phyloP scores from a whole-genome alignment of 2,113 vertebrate species.

The Triplophysa dalaica region DNA sequence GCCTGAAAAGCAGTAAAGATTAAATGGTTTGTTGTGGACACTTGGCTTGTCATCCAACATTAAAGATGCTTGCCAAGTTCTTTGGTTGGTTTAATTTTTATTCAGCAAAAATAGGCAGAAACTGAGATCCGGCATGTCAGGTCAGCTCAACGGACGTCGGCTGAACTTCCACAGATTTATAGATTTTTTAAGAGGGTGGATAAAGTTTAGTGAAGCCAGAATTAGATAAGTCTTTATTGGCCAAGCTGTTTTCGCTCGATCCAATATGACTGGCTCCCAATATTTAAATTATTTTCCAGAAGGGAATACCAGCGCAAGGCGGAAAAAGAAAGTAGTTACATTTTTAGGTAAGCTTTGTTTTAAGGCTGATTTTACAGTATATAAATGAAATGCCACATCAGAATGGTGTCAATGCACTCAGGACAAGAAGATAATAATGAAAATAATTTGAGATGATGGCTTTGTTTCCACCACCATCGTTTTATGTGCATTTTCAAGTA shows the following conservation, averaged over 20 bases:
- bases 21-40: constrained; percentile 25
- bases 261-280: constrained; percentile 19
- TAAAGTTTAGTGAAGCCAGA: constrained; percentile 4
- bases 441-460: too few species aligned
- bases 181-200: constrained; percentile 8
- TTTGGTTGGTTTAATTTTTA: constrained; percentile 21
- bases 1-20: constrained; percentile 1
- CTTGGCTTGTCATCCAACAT: constrained; percentile 1
- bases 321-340: too few species aligned
- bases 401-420: too few species aligned
- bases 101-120: constrained; percentile 13
- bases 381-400: background rate
- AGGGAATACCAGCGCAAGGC: background rate
- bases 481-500: too few species aligned
- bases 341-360: background rate
- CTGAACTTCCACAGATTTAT: constrained; percentile 25
- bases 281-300: background rate
- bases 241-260: background rate
- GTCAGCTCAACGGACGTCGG: background rate
- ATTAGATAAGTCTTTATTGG: constrained; percentile 2
- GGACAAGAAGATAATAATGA: too few species aligned
- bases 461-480: too few species aligned
- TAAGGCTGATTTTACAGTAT: too few species aligned
- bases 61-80: constrained; percentile 6
- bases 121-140: constrained; percentile 21